Conservation (phyloP, 92 coral and sea anemone genomes). For the Porites cylindrica region DNA sequence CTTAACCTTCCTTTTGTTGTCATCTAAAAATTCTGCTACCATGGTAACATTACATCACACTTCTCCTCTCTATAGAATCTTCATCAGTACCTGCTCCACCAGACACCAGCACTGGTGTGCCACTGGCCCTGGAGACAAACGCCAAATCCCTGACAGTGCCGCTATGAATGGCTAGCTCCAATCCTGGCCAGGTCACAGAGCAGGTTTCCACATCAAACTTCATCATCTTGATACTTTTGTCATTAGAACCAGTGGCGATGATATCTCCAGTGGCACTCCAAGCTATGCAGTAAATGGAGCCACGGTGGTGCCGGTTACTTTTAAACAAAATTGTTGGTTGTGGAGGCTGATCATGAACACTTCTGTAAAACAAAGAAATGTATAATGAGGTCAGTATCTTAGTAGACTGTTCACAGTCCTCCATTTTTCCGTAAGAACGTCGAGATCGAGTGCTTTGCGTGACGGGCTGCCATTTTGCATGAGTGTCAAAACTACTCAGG, state of each 20-base stretch:
- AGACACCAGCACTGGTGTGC: conserved; percentile 89
- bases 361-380: conserved; percentile 37
- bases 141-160: conserved; percentile 95
- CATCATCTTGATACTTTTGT: conserved; percentile 89
- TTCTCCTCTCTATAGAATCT: not conserved
- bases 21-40: no score
- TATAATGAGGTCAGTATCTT: not conserved
- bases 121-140: conserved; percentile 88
- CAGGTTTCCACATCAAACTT: conserved; percentile 87
- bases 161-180: conserved; percentile 84
- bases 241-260: conserved; percentile 98
- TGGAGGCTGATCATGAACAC: conserved; percentile 61
- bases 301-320: conserved; percentile 90
- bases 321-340: conserved; percentile 89
- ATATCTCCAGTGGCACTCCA: conserved; percentile 87
- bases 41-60: no score
- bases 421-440: no score
- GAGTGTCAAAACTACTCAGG: no score
- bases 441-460: no score
- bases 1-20: not conserved
- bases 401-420: no score
- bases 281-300: conserved; percentile 97
- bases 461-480: no score
- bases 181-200: conserved; percentile 80
- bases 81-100: conserved; percentile 93